Conservation (phyloP, 2,797 vertebrate species). For the Leuciscus waleckii region DNA sequence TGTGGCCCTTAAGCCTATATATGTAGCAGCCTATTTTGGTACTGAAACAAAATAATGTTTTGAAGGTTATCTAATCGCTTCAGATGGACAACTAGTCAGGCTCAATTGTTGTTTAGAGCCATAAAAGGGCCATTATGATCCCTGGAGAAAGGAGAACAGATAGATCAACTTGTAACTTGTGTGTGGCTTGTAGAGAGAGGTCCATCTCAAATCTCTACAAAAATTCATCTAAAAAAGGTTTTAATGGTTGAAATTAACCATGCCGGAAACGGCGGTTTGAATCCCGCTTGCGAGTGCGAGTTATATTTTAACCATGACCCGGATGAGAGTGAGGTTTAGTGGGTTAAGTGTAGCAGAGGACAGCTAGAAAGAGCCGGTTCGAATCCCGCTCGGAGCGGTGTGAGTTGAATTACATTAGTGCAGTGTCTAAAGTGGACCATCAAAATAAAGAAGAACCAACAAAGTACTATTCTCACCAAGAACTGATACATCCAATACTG, state of each 20-base stretch:
- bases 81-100: background rate
- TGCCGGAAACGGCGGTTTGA: too few relatives aligned
- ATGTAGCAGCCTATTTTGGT: background rate
- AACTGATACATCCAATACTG: background rate
- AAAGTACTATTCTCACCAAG: background rate
- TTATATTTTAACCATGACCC: too few relatives aligned
- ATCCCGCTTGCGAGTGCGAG: too few relatives aligned
- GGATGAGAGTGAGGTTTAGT: too few relatives aligned
- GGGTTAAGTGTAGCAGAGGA: too few relatives aligned
- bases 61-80: background rate
- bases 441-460: background rate
- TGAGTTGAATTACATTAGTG: background rate
- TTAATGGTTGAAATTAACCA: background rate
- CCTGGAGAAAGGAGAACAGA: background rate
- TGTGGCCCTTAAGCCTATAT: background rate
- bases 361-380: too few relatives aligned
- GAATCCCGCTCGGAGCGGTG: too few relatives aligned
- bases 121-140: background rate
- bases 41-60: slow-evolving; percentile 4
- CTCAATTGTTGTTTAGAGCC: background rate
- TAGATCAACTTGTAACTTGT: background rate
- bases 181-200: background rate
- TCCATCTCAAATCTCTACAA: background rate
- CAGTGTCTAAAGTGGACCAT: background rate
- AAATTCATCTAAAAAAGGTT: background rate